Evolutionary conservation across 2,888 invertebrate genomes (phyloP), one percentile per base, ranked within the genome.

Genomic region (Dendrolimus pini): DNA sequence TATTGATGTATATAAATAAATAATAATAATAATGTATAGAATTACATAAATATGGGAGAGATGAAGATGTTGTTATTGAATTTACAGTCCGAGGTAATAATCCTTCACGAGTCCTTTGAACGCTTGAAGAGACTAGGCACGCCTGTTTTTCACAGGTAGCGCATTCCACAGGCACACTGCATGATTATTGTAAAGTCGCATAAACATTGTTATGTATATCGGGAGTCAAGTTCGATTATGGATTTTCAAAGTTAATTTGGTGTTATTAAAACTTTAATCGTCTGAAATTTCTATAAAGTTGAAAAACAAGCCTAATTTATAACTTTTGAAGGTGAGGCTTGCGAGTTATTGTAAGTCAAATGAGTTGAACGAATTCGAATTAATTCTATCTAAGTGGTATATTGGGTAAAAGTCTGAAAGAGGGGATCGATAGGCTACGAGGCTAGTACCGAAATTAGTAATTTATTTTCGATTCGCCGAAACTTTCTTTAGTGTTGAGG

Each of bases 391-490:
- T 70, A 67, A 64, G 58, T 58, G 63, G 67, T 64, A 65, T 64
- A 71, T 71, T 69, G 70, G 68, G 66, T 62, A 56, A 65, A 67
- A 66, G 66, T 72, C 71, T 71, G 65, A 55, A 58, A 57, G 56
- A 59, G 59, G 55, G 69, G 71, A 75, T 78, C 80, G 74, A 80
- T 80, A 80, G 71, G 75, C 79, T 76, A 74, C 73, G 73, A 75
- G 74, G 74, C 77, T 77, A 81, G 79, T 74, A 77, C 75, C 75
- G 65, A 82, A 82, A 83, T 83, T 83, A 82, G 83, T 81, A 82
- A 83, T 82, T 82, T 80, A 83, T 82, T 83, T 83, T 79, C 77
- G 77, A 81, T 82, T 73, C 76, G 70, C 69, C 65, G 69, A 75
- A 83, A 82, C 79, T 82, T 82, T 75, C 78, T 71, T 75, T 78